These are phyloP conservation scores for Anarrhichthys ocellatus DNA, from an alignment of 2,113 vertebrate genomes.

Conservation along the genomic window DNA sequence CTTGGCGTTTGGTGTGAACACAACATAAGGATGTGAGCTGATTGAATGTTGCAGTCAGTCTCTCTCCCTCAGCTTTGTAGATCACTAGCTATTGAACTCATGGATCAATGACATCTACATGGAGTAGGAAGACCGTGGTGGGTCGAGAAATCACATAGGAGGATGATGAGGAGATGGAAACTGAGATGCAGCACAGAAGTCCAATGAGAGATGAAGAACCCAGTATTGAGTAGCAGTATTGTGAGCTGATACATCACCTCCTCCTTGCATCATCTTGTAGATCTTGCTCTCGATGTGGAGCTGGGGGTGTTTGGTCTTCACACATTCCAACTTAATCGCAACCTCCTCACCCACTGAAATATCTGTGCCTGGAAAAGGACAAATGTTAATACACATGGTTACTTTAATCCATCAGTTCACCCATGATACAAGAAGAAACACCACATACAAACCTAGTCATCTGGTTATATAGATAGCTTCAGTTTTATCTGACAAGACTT, in stretches of 20 bases:
- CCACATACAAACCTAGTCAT: neutral
- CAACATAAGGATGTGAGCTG: no score
- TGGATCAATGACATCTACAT: no score
- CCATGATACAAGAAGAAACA: neutral
- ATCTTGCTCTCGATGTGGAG: constrained; percentile 99
- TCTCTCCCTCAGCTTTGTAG: no score
- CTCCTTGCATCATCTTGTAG: constrained; percentile 99
- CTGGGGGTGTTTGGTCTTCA: constrained; percentile 98
- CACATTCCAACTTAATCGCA: constrained; percentile 96
- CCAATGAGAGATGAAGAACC: neutral
- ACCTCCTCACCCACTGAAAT: constrained; percentile 96
- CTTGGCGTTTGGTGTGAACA: no score
- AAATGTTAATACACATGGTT: neutral
- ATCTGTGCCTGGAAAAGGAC: constrained; percentile 87
- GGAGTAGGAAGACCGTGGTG: no score
- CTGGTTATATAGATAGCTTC: neutral
- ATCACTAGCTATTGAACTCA: no score
- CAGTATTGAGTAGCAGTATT: neutral
- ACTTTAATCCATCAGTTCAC: neutral
- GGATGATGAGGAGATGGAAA: neutral
- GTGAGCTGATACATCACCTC: constrained; percentile 72
- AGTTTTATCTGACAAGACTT: neutral
- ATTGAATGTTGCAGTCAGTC: no score
- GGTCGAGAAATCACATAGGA: neutral
- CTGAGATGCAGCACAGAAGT: neutral